A percentile compares a stretch with the other conserved stretches of the same genome.
These are phyloP conservation scores for Cephalopholis sonnerati DNA, from an alignment of 2,113 vertebrate genomes.

Conservation along the genomic window DNA sequence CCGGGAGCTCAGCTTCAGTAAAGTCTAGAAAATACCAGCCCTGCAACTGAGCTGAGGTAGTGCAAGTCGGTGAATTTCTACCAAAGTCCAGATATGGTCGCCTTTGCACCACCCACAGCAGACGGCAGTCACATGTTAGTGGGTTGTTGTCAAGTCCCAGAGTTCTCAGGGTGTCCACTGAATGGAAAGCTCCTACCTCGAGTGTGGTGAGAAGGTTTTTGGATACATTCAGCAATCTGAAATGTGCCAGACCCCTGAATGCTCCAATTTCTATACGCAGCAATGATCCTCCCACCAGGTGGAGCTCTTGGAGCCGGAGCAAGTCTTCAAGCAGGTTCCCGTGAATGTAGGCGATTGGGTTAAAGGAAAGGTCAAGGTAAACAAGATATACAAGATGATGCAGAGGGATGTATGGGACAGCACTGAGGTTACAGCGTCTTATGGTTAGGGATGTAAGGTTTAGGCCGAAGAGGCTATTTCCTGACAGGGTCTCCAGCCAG, in stretches of 20 bases:
- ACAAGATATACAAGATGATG: slow-evolving; percentile 87
- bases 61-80: slow-evolving; percentile 78
- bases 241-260: slow-evolving; percentile 83
- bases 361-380: slow-evolving; percentile 89
- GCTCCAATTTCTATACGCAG: slow-evolving; percentile 82
- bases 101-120: slow-evolving; percentile 87
- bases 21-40: slow-evolving; percentile 85
- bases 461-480: slow-evolving; percentile 86
- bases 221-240: slow-evolving; percentile 87
- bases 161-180: slow-evolving; percentile 81
- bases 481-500: slow-evolving; percentile 81
- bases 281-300: slow-evolving; percentile 83
- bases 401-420: slow-evolving; percentile 85
- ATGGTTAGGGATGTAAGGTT: slow-evolving; percentile 90
- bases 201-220: slow-evolving; percentile 87
- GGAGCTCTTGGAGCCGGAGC: slow-evolving; percentile 88
- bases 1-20: slow-evolving; percentile 75
- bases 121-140: slow-evolving; percentile 90
- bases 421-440: slow-evolving; percentile 85
- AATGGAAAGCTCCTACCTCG: slow-evolving; percentile 86
- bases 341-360: slow-evolving; percentile 87
- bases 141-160: slow-evolving; percentile 88
- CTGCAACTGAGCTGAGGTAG: slow-evolving; percentile 77
- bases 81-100: slow-evolving; percentile 82
- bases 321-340: slow-evolving; percentile 81